Evolutionary conservation across 1,140 invertebrate species (phyloP).

Genomic region (Stegodyphus mimosarum): DNA sequence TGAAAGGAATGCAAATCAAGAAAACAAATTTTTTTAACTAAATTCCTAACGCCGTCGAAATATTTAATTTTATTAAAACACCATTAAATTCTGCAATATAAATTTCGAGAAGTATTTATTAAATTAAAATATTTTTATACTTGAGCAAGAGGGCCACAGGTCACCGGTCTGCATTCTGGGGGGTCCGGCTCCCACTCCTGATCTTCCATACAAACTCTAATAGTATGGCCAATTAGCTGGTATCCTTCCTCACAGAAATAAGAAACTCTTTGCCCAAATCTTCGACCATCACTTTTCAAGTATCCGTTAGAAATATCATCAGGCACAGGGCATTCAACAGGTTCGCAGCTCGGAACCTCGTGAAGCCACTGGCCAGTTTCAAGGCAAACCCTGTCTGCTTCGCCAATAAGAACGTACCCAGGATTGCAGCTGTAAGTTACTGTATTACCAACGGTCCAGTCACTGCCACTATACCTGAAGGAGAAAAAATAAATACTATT

Average conservation of each 20-base stretch:
- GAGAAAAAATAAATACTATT: neutral
- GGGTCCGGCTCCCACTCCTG: conserved; percentile 67
- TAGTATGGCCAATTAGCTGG: conserved; percentile 66
- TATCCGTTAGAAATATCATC: conserved; percentile 42
- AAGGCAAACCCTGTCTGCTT: conserved; percentile 66
- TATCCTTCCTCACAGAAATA: conserved; percentile 68
- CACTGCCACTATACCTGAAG: conserved; percentile 55
- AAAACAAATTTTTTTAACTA: too few species aligned
- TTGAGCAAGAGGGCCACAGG: conserved; percentile 64
- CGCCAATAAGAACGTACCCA: conserved; percentile 68
- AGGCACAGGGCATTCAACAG: conserved; percentile 62
- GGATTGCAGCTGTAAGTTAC: conserved; percentile 68
- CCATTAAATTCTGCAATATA: too few species aligned
- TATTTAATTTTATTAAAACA: too few species aligned
- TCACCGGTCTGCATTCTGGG: conserved; percentile 66
- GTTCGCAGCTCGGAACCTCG: conserved; percentile 65
- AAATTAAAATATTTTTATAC: conserved; percentile 42
- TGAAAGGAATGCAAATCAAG: too few species aligned
- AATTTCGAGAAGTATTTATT: too few species aligned
- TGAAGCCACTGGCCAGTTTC: conserved; percentile 68
- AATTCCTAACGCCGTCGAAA: too few species aligned
- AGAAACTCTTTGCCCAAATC: conserved; percentile 62
- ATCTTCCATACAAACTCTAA: conserved; percentile 66
- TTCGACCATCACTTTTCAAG: conserved; percentile 41
- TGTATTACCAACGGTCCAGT: conserved; percentile 63